Base-by-base conservation (phyloP, 2,113 vertebrate species). In the Phalacrocorax brasilianus region DNA sequence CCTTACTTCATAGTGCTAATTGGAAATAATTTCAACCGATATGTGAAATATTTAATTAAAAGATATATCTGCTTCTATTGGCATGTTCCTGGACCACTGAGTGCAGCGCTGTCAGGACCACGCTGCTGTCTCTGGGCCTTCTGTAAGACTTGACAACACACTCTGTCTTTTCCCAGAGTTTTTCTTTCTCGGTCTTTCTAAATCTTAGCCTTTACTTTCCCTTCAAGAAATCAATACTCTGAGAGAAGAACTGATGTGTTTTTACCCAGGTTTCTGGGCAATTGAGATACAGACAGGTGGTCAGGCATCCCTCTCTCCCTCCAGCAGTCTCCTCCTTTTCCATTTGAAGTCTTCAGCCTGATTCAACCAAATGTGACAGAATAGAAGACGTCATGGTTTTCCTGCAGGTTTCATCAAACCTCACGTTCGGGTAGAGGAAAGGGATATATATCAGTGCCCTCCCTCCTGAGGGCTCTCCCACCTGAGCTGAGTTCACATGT, bases 1-100 rank as follows among this genome's bases (percentile, higher is more conserved):
- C 70, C 79, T 97, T 59, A 67, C 91, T 93, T 91, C 79, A 90
- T 96, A 96, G 38, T 8, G 10, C 42, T 97, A 97, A 96, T 65
- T 90, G 56, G 66, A 94, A 95, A 94, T 88, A 91, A 96, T 95
- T 95, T 88, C 15, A 3, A 85, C 65, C 24, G 88, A 93, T 94
- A 94, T 1, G 38, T 45, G 78, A 96, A 95, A 94, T 93, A 83
- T 63, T 95, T 95, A 91, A 95, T 96, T 95, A 71, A 90, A 96
- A 88, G 56, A 93, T 86, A 75, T 95, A 95, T 96, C 96, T 94
- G 33, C 38, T 68, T 3, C 83, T 50, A 45, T 75, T 89, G 82
- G 63, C 58, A 6, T 11, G 50, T 71, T 84, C 45, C 92, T 87
- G 71, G 83, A 92, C 61, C 3, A 0, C 14, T n/a, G 53, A 44